Percentiles rank a stretch among this genome's conserved stretches.
phyloP scores from a whole-genome alignment of 2,888 invertebrate species.

The Troides oblongomaculatus region DNA sequence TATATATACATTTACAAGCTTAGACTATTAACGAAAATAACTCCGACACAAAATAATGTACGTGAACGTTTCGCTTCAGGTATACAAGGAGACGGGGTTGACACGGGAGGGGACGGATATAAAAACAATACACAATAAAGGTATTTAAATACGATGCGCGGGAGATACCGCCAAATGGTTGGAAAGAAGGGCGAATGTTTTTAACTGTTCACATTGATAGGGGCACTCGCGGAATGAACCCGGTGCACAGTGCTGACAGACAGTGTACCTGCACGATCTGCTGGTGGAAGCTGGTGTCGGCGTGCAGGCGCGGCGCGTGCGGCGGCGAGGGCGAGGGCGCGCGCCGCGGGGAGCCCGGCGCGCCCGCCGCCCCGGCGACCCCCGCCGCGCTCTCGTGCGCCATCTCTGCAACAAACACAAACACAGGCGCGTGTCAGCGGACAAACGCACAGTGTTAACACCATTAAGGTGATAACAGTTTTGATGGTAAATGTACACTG shows the following conservation, averaged over 20 bases:
- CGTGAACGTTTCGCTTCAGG: background rate
- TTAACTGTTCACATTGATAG: no score
- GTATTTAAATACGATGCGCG: no score
- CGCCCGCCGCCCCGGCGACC: slow-evolving; percentile 58
- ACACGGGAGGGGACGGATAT: background rate
- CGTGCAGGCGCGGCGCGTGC: slow-evolving; percentile 74
- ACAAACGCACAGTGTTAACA: no score
- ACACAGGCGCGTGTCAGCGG: background rate
- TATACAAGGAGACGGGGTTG: background rate
- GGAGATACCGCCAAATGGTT: no score
- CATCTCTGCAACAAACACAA: slow-evolving; percentile 60
- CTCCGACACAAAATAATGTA: background rate
- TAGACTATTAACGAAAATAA: no score
- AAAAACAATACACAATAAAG: no score
- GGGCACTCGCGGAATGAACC: background rate
- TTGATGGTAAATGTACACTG: no score
- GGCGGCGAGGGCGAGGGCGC: slow-evolving; percentile 76
- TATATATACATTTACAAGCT: no score
- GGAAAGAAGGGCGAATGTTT: no score
- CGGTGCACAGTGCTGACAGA: background rate
- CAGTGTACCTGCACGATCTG: slow-evolving; percentile 83
- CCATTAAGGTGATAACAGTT: no score
- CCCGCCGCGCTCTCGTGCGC: slow-evolving; percentile 71
- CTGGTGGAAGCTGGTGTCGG: slow-evolving; percentile 83
- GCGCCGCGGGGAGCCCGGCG: slow-evolving; percentile 72